phyloP scores from a whole-genome alignment of 2,113 vertebrate species.

The Callopanchax toddi region DNA sequence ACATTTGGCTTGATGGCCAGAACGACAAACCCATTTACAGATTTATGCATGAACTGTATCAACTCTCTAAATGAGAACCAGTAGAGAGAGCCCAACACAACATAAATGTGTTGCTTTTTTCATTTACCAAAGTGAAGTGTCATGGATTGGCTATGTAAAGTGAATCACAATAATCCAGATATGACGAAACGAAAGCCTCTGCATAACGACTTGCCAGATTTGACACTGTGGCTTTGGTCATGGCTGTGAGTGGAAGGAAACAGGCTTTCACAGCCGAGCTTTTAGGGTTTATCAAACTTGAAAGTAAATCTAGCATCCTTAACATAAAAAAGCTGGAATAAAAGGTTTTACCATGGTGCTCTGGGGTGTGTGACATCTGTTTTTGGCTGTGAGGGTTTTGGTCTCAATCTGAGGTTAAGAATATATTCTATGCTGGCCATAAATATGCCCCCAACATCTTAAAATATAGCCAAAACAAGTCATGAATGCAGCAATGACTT shows the following conservation, averaged over 20 bases:
- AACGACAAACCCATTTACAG: no score
- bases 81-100: no score
- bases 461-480: no score
- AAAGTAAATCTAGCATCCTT: conserved; percentile 20
- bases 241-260: conserved; percentile 47
- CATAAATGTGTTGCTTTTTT: background rate
- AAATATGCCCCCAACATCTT: background rate
- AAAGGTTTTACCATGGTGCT: conserved; percentile 3
- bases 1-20: no score
- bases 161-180: conserved; percentile 44
- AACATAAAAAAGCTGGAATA: conserved; percentile 7
- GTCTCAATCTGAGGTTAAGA: background rate
- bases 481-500: no score
- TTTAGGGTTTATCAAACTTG: conserved; percentile 50
- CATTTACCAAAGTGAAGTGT: conserved; percentile 3
- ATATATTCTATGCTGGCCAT: background rate
- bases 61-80: background rate
- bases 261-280: conserved; percentile 49
- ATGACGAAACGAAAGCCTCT: conserved; percentile 29
- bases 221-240: conserved; percentile 30
- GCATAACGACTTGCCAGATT: conserved; percentile 30
- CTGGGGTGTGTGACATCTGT: background rate
- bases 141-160: background rate
- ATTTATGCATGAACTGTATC: background rate
- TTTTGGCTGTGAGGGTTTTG: background rate